phyloP scores from a whole-genome alignment of 1,140 invertebrate genomes.

The Apis laboriosa region DNA sequence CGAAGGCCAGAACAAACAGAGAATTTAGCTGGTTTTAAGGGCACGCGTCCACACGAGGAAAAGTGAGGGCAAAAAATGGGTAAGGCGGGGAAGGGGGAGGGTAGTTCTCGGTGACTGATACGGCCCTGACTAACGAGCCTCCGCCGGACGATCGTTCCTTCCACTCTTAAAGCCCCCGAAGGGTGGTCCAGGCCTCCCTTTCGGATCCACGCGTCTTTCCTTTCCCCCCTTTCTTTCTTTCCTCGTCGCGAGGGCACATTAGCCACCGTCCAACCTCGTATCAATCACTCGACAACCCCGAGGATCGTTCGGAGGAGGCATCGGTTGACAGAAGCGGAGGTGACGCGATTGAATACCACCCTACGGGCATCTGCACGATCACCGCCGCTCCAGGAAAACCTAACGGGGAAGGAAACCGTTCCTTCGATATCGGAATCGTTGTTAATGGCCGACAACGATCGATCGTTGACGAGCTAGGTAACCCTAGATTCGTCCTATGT shows the following conservation, averaged over 20 bases:
- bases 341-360: conserved; percentile 76
- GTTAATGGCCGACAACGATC: conserved; percentile 39
- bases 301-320: conserved; percentile 49
- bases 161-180: conserved; percentile 74
- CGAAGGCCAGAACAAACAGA: conserved; percentile 69
- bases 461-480: conserved; percentile 10
- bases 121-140: conserved; percentile 77
- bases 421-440: conserved; percentile 28
- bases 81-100: conserved; percentile 64
- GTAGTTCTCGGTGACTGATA: conserved; percentile 78
- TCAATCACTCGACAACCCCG: conserved; percentile 71
- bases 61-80: conserved; percentile 67
- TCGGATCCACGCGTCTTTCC: conserved; percentile 24
- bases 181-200: conserved; percentile 68
- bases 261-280: conserved; percentile 76
- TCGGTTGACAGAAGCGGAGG: conserved; percentile 74
- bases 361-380: conserved; percentile 42
- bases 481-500: too few species aligned
- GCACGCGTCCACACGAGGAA: conserved; percentile 27
- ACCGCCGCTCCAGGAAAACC: conserved; percentile 44
- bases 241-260: conserved; percentile 66
- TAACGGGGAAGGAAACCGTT: conserved; percentile 36
- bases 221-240: conserved; percentile 39
- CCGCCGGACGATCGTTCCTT: conserved; percentile 72
- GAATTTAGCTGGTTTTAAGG: conserved; percentile 76